These are phyloP conservation scores for Schizopygopsis pylzovi DNA, from an alignment of 2,797 vertebrate species.

Conservation along the genomic window DNA sequence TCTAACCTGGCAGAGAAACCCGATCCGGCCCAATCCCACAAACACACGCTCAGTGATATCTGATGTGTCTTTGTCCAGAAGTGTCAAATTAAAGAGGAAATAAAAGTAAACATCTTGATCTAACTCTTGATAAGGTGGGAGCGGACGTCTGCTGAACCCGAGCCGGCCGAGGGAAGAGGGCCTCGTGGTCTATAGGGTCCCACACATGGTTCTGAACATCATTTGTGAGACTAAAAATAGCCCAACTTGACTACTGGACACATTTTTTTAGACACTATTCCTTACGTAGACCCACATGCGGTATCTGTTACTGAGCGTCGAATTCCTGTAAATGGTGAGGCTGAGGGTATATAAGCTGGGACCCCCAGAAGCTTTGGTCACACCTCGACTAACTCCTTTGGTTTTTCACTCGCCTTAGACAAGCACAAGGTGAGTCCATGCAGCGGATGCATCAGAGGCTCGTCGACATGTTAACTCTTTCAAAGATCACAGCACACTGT, in stretches of 20 bases:
- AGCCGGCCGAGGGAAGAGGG: conserved; percentile 46
- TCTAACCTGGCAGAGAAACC: conserved; percentile 48
- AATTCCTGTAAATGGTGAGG: conserved; percentile 81
- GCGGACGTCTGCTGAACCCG: background rate
- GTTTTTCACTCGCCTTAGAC: conserved; percentile 83
- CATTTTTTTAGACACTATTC: conserved; percentile 81
- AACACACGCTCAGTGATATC: conserved; percentile 5
- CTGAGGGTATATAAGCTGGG: conserved; percentile 76
- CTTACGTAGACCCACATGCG: conserved; percentile 69
- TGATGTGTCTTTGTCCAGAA: background rate
- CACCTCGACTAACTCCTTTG: conserved; percentile 73
- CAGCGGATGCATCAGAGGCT: conserved; percentile 47
- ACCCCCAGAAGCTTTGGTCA: conserved; percentile 54
- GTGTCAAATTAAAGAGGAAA: background rate
- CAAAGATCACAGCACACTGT: background rate
- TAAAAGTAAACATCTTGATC: background rate
- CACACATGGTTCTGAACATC: conserved; percentile 76
- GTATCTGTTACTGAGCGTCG: conserved; percentile 77
- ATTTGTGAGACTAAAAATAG: conserved; percentile 83
- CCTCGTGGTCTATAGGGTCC: conserved; percentile 70
- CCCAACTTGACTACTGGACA: conserved; percentile 78
- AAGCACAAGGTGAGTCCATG: conserved; percentile 80
- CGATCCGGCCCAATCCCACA: conserved; percentile 26
- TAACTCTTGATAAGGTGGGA: conserved; percentile 50
- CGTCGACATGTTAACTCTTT: conserved; percentile 30